Conservation (phyloP, 2,888 invertebrate species). For the Odontocerum albicorne region DNA sequence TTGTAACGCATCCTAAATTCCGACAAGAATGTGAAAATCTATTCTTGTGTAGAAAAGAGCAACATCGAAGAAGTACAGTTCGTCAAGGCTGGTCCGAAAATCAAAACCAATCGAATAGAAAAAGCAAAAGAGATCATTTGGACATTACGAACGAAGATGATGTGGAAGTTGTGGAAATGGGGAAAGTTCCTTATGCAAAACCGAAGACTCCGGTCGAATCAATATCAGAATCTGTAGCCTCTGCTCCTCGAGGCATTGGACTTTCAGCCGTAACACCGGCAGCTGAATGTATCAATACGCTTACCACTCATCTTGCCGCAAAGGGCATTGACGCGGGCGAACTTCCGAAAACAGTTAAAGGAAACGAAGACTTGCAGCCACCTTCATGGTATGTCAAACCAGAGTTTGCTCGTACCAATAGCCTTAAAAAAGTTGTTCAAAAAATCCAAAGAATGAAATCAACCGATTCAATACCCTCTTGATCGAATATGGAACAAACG, state of each 20-base stretch:
- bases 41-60: conserved; percentile 48
- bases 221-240: not conserved
- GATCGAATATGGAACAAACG: not conserved
- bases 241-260: conserved; percentile 25
- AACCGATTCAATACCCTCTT: conserved; percentile 18
- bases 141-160: conserved; percentile 49
- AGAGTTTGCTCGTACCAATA: conserved; percentile 43
- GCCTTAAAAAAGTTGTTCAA: conserved; percentile 32
- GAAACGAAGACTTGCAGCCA: conserved; percentile 39
- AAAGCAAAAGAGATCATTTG: conserved; percentile 6
- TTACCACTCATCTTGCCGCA: conserved; percentile 43
- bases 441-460: conserved; percentile 28
- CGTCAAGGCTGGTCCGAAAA: conserved; percentile 47
- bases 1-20: conserved; percentile 78
- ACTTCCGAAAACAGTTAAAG: conserved; percentile 39
- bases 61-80: conserved; percentile 46
- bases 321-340: conserved; percentile 48
- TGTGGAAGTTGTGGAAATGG: conserved; percentile 59
- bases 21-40: conserved; percentile 61
- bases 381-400: conserved; percentile 60
- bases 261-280: conserved; percentile 39
- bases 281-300: conserved; percentile 44
- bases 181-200: conserved; percentile 46
- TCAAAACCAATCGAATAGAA: conserved; percentile 13
- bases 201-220: not conserved